Evolutionary conservation across 2,797 vertebrate species (phyloP).

Genomic region (Cynopterus sphinx): DNA sequence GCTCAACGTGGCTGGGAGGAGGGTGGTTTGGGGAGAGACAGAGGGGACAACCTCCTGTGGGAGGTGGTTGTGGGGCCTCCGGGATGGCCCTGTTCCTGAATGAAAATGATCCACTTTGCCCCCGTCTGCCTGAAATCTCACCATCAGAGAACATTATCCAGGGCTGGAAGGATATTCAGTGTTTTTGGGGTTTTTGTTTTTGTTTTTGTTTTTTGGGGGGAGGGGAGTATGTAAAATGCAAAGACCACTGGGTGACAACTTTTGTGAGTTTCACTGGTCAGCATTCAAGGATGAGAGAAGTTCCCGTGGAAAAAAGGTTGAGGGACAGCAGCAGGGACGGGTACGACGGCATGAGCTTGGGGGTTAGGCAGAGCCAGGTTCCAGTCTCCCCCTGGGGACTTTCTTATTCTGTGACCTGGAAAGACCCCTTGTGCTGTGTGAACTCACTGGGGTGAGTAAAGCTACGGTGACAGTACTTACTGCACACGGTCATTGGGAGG

Average conservation of each 20-base stretch:
- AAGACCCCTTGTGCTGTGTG: not conserved
- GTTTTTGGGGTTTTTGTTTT: too few relatives aligned
- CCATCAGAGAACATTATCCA: not conserved
- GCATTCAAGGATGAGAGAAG: not conserved
- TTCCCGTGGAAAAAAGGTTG: not conserved
- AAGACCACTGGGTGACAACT: not conserved
- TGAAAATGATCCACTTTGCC: not conserved
- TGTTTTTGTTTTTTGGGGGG: not conserved
- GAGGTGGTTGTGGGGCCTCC: not conserved
- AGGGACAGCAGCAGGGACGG: not conserved
- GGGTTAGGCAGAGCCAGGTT: not conserved
- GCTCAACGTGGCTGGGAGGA: not conserved
- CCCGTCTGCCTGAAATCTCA: not conserved
- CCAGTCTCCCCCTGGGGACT: not conserved
- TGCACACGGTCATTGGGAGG: rapidly evolving
- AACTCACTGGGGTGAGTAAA: not conserved
- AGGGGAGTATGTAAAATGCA: not conserved
- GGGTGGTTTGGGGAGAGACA: not conserved
- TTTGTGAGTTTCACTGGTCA: not conserved
- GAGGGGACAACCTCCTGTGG: not conserved
- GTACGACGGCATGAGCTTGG: not conserved
- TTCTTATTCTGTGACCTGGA: not conserved
- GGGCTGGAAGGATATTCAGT: not conserved
- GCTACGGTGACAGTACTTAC: not conserved
- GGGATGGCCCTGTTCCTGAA: not conserved